Base-by-base conservation (phyloP, 2,113 vertebrate genomes). In the Syngnathoides biaculeatus region DNA sequence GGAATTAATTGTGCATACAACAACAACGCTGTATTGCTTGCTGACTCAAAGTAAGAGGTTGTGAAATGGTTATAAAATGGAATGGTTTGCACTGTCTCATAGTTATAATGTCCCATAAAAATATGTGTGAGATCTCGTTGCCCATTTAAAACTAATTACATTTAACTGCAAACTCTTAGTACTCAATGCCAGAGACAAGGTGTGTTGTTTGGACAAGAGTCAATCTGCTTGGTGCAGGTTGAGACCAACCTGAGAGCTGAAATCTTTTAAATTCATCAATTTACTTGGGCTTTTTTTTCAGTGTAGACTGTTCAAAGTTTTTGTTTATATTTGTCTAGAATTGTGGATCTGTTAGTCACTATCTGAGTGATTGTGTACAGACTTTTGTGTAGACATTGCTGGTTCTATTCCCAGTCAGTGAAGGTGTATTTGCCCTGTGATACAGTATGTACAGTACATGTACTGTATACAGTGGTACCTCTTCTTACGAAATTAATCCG, bases 201-300 rank as follows among this genome's bases (percentile, higher is more conserved):
- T 65, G 62, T 60, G 60, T 53, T 73, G 75, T 71, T 76, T 69
- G 61, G 79, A 62, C 73, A 24, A 9, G 56, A 66, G 75, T 69
- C 66, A 76, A 45, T 76, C 68, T 65, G 56, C 62, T 43, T 1
- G 68, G 73, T 52, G 35, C 11, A 1, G 59, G 52, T 53, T 40
- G 42, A 71, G 67, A 69, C 72, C 39, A 61, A 79, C 58, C 73
- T 84, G 70, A 80, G 68, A 72, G 65, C 67, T 58, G 64, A 67
- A 48, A 48, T 48, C 45, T 48, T 6, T 17, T 19, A 20, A 35
- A 35, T 35, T 35, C 30, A 35, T 35, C 30, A 35, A 35, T 35
- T 35, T 35, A 35, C 30, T 35, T 35, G 6, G 30, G 30, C 30
- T 1, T 35, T 35, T 35, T 35, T 35, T 5, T 5, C 1, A 2